Evolutionary conservation across 2,888 invertebrate genomes (phyloP), one percentile per base, ranked within the genome.

Genomic region (Eugnorisma glareosa): DNA sequence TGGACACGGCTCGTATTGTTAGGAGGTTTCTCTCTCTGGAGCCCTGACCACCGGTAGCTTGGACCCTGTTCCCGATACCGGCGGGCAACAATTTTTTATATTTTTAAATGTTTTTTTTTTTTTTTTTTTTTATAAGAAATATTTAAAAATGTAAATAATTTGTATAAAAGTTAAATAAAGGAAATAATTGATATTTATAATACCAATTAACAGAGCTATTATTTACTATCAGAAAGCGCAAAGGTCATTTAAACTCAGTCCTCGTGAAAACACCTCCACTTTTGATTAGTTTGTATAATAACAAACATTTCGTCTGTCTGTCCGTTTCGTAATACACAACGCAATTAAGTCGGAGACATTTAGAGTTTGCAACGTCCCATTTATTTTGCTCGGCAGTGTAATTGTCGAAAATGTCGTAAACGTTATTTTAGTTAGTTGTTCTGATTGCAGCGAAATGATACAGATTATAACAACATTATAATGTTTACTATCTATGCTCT

Each of bases 331-430:
- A 89, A 89, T 61, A 74, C 70, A 79, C 74, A 69, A 67, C 72
- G 79, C 76, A 88, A 88, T 89, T 89, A 88, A 83, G 45, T 67
- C 67, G 45, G 68, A 77, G 89, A 80, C 82, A 79, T 87, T 88
- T 86, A 85, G 79, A 85, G 72, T 83, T 75, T 66, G 80, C 81
- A 86, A 86, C 73, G 79, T 77, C 61, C 73, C 89, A 88, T 88
- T 87, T 83, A 78, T 83, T 78, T 74, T 80, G 81, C 78, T 81
- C 63, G 40, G n/a, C 85, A 69, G 63, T 79, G 76, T 86, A 89
- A 87, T 85, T 87, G 75, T 82, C 31, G 43, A 75, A 77, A 81
- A 75, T 88, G 75, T 76, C 64, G 86, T 78, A 89, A 81, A 77
- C 24, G 40, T 81, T 82, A 79, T 81, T 83, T 82, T 71, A 85